phyloP scores from a whole-genome alignment of 1,140 invertebrate genomes.

The Drosophila orosa region DNA sequence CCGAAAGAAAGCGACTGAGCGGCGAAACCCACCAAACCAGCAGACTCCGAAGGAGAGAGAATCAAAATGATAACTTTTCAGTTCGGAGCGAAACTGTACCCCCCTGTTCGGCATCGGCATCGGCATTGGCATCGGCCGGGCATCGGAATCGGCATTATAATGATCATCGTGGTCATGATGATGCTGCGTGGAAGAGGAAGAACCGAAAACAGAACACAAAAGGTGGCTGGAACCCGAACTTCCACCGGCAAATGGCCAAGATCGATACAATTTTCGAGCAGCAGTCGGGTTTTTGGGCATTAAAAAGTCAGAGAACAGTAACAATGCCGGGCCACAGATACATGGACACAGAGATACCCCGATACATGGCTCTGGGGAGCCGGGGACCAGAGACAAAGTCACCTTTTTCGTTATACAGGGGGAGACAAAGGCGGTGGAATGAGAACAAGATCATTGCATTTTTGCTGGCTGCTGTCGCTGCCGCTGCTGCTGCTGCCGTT shows the following conservation, averaged over 20 bases:
- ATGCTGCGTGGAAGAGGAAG: conserved; percentile 62
- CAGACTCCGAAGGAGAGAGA: conserved; percentile 52
- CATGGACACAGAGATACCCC: conserved; percentile 32
- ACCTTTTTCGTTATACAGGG: conserved; percentile 37
- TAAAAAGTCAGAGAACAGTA: conserved; percentile 79
- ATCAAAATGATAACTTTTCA: conserved; percentile 78
- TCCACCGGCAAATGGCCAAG: conserved; percentile 52
- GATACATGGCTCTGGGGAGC: conserved; percentile 26
- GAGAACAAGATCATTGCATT: conserved; percentile 75
- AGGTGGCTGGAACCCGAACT: conserved; percentile 57
- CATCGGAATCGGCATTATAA: conserved; percentile 44
- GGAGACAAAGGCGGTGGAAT: conserved; percentile 51
- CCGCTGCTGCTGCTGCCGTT: conserved; percentile 2
- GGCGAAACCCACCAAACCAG: conserved; percentile 54
- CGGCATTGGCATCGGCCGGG: conserved; percentile 24
- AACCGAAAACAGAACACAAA: conserved; percentile 69
- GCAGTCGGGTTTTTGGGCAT: conserved; percentile 70
- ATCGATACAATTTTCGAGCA: conserved; percentile 75
- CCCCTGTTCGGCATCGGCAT: conserved; percentile 58
- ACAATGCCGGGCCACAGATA: conserved; percentile 71
- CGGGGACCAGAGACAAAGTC: conserved; percentile 36
- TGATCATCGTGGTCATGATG: conserved; percentile 57
- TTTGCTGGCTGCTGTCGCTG: conserved; percentile 58
- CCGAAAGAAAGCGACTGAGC: conserved; percentile 64
- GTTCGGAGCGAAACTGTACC: conserved; percentile 80